Evolutionary conservation across 92 coral and sea anemone genomes (phyloP), one percentile per base, ranked within the genome.

Genomic region (Hydrozoanthus gracilis): DNA sequence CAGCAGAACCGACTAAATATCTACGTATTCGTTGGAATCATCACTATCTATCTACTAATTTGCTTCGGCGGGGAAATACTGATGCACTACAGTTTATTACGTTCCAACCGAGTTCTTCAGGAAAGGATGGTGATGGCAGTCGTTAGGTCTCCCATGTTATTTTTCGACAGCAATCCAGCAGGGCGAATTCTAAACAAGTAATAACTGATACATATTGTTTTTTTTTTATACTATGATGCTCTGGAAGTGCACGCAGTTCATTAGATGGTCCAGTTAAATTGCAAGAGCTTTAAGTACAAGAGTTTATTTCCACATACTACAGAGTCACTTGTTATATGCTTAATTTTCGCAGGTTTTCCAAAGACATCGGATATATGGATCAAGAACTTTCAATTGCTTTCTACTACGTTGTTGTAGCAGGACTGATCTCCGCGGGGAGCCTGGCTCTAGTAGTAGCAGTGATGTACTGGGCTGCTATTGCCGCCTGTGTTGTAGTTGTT

Each of bases 151-250:
- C 83, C 83, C 47, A 71, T 78, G 45, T 46, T 78, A 39, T 62
- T 78, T 14, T 78, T 78, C 48, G 83, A 78, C 10, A 78, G 72
- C 55, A 78, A 78, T 5, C 83, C 83, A 45, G 83, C 84, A 58
- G 84, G 84, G 3, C 84, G 84, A 3, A 79, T 79, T 44, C 71
- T 79, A 5, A 79, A 79, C 52, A 79, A 61, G 84, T 79, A 61
- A 61, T 2, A 27, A 27, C 39, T 27, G 39, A 27, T 27, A 27
- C 39, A 0, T 27, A 27, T 27, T 27, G 39, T 27, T 27, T 0
- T 27, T 27, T 27, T 27, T 27, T 0, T 27, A 0, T 27, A 0
- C 39, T 27, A 27, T 27, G 39, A 27, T 27, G 39, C 39, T 27
- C 39, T 27, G 39, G 39, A 27, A 7, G 39, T 27, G 61, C 13